Evolutionary conservation across 2,888 invertebrate genomes (phyloP).

Genomic region (Xestia rhomboidea): DNA sequence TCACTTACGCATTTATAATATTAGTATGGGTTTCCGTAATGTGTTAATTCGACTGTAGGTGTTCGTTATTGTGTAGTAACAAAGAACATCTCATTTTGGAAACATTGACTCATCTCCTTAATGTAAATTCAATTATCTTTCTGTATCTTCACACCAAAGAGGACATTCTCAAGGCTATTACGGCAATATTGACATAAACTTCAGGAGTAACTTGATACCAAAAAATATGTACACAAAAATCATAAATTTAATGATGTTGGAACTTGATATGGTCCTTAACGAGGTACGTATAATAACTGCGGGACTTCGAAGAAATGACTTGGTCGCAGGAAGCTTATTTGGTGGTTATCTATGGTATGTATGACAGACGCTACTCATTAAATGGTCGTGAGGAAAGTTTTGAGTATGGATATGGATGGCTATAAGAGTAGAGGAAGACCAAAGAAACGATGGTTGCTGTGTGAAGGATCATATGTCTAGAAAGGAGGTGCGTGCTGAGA

Average conservation of each 20-base stretch:
- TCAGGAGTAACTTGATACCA: conserved; percentile 44
- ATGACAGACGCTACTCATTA: conserved; percentile 29
- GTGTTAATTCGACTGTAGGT: conserved; percentile 34
- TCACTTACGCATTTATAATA: background rate
- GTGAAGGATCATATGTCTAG: background rate
- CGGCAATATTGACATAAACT: conserved; percentile 33
- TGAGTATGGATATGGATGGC: background rate
- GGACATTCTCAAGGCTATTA: conserved; percentile 31
- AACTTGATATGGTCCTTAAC: conserved; percentile 68
- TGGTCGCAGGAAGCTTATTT: conserved; percentile 60
- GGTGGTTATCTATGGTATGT: conserved; percentile 43
- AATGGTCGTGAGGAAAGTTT: background rate
- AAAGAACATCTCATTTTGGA: conserved; percentile 25
- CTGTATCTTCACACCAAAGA: conserved; percentile 32
- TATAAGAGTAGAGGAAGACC: background rate
- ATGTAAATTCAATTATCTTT: conserved; percentile 31
- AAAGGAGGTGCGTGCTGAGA: background rate
- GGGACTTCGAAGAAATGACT: conserved; percentile 67
- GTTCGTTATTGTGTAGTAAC: conserved; percentile 31
- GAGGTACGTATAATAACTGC: conserved; percentile 62
- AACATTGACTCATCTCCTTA: conserved; percentile 20
- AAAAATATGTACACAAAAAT: conserved; percentile 51
- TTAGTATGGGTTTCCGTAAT: background rate
- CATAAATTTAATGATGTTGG: conserved; percentile 70
- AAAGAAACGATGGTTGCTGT: background rate